Base-by-base conservation (phyloP, 2,888 invertebrate genomes). In the Heteropelma amictum region DNA sequence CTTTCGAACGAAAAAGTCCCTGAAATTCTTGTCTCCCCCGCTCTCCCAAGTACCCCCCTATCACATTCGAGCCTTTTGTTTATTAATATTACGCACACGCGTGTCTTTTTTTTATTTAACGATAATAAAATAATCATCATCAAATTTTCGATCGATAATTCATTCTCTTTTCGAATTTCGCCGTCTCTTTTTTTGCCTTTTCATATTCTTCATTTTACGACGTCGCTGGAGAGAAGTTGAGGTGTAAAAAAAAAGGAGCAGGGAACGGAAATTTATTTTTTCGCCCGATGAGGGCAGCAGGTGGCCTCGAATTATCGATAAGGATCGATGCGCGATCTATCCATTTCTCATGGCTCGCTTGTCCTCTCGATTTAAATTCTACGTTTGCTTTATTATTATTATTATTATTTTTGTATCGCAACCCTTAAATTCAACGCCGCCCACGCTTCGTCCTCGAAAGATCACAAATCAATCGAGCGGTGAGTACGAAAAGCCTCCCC, bases 381-480 rank as follows among this genome's bases (percentile, higher is more conserved):
- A n/a, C n/a, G n/a, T n/a, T n/a, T n/a, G n/a, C n/a, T n/a, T n/a
- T n/a, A n/a, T n/a, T n/a, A n/a, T n/a, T n/a, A n/a, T n/a, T n/a
- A n/a, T n/a, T n/a, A n/a, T n/a, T n/a, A n/a, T n/a, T n/a, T n/a
- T n/a, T n/a, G n/a, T n/a, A n/a, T n/a, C n/a, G n/a, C n/a, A 63
- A 30, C 68, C 47, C 60, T 14, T 38, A 49, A 65, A 80, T 63
- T 53, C 67, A 53, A 72, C 81, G 79, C 81, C 81, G 82, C 81
- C 85, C 71, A 81, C 79, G 74, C 80, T 33, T 74, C 70, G 12
- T 79, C 81, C 79, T 78, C 81, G 79, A 77, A 79, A 80, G 83
- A 60, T 77, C 84, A 85, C 86, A 82, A 85, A 86, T 86, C 86
- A 85, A 87, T 86, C 85, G 83, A 79, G 54, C 60, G 54, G 28